Evolutionary conservation across 2,888 invertebrate genomes (phyloP), one percentile per base, ranked within the genome.

Genomic region (Agonum fuliginosum): DNA sequence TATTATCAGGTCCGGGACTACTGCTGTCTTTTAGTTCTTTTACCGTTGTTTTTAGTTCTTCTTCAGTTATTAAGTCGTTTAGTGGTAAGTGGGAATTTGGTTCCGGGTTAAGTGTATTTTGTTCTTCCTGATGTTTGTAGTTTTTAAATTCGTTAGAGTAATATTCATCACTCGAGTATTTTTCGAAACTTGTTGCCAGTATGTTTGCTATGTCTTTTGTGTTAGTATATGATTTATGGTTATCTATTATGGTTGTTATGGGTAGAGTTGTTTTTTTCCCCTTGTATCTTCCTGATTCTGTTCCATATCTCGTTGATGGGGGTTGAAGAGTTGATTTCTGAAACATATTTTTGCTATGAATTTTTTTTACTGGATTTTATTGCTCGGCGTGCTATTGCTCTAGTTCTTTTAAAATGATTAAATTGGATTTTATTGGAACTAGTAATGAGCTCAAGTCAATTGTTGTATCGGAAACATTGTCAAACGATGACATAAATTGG

Each of bases 1-100:
- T 65, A 19, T 37, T 37, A 37, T 65, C 65, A 10, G 65, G 65
- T 6, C 37, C 65, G 12, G 37, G 37, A 19, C 37, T 65, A 19
- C 37, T 37, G 14, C 5, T 19, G 17, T 37, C 19, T 41, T 19
- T 19, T 2, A 65, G 1, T 37, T 34, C 20, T 3, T n/a, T 14
- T 0, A 65, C 1, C 22, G n/a, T 37, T 19, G 10, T 10, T 37
- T 8, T 65, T 8, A 65, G 22, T 65, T 65, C 65, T 2, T 2
- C 5, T 12, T 34, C 19, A 3, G 3, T 12, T 4, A 58, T n/a
- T 58, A 3, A 1, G 4, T 24, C 27, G 17, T 58, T 14, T 27
- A 58, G 10, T 17, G 34, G 19, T 1, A 10, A 19, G 12, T 65
- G 17, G 1, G 4, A 37, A 10, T 65, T 4, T 24, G n/a, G n/a